A percentile compares a stretch with the other conserved stretches of the same genome.
phyloP scores from a whole-genome alignment of 2,113 vertebrate genomes.

The Recurvirostra avosetta region DNA sequence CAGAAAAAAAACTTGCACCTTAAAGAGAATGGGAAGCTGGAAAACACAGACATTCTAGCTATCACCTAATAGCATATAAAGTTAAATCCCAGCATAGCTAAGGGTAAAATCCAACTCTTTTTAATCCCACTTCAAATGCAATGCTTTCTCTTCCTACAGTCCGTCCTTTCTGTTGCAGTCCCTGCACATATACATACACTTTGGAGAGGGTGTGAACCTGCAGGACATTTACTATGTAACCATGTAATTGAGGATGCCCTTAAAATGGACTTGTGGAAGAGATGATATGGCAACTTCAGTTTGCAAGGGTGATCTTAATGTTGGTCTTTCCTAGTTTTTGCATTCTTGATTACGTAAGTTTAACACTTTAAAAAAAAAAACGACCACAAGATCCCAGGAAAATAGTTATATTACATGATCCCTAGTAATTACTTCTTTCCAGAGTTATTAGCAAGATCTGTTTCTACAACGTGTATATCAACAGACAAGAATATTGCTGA shows the following conservation, averaged over 20 bases:
- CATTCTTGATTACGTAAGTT: background rate
- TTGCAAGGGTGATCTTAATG: background rate
- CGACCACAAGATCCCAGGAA: background rate
- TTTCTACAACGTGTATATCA: background rate
- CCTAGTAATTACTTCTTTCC: background rate
- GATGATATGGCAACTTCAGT: background rate
- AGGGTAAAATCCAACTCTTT: background rate
- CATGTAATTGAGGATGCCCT: background rate
- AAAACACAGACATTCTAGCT: rapidly evolving
- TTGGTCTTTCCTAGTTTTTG: background rate
- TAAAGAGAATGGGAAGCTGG: background rate
- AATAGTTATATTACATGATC: background rate
- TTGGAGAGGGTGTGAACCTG: background rate
- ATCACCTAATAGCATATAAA: background rate
- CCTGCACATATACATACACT: background rate
- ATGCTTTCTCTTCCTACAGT: background rate
- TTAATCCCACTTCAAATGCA: background rate
- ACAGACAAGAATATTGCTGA: background rate
- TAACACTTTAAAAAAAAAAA: background rate
- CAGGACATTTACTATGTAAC: background rate
- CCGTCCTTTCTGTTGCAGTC: background rate
- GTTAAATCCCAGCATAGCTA: background rate
- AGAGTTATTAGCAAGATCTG: background rate
- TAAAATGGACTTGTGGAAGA: background rate
- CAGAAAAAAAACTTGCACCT: background rate